Conservation (phyloP, 2,113 vertebrate genomes). For the Hiodon tergisus region DNA sequence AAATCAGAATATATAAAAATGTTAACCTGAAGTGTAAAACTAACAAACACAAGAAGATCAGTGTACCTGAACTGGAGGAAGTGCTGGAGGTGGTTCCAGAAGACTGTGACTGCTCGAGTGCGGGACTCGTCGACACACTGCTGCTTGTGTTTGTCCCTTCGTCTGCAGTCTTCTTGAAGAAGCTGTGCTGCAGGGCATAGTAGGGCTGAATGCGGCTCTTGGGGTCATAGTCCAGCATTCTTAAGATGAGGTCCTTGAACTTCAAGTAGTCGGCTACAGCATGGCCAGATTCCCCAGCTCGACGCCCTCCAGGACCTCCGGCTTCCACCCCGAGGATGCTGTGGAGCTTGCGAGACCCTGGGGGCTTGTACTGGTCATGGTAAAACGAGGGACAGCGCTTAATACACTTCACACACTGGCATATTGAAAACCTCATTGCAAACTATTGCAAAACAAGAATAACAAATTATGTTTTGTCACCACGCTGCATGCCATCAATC, state of each 20-base stretch:
- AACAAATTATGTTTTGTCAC: not conserved
- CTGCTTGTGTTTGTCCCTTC: constrained; percentile 98
- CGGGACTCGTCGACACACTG: constrained; percentile 95
- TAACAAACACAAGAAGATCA: not conserved
- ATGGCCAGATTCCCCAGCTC: constrained; percentile 94
- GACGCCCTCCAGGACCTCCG: constrained; percentile 91
- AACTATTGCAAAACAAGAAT: not conserved
- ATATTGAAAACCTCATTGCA: not conserved
- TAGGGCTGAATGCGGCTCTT: constrained; percentile 98
- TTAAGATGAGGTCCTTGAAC: constrained; percentile 99
- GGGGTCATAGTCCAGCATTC: constrained; percentile 99
- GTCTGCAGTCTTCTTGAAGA: constrained; percentile 98
- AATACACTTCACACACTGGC: not conserved
- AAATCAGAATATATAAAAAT: too few species aligned
- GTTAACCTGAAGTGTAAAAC: not conserved
- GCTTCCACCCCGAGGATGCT: constrained; percentile 96
- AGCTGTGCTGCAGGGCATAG: constrained; percentile 98
- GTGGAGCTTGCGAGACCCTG: constrained; percentile 92
- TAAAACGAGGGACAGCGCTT: constrained; percentile 8
- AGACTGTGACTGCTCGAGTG: constrained; percentile 97
- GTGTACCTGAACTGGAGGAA: constrained; percentile 92
- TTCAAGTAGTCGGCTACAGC: constrained; percentile 99
- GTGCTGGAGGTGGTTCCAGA: constrained; percentile 99
- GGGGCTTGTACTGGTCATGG: constrained; percentile 85
- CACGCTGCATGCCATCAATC: not conserved